A percentile compares a stretch with the other conserved stretches of the same genome.
Evolutionary conservation across 2,888 invertebrate genomes (phyloP).

Genomic region (Mongoloraphidia duomilia): DNA sequence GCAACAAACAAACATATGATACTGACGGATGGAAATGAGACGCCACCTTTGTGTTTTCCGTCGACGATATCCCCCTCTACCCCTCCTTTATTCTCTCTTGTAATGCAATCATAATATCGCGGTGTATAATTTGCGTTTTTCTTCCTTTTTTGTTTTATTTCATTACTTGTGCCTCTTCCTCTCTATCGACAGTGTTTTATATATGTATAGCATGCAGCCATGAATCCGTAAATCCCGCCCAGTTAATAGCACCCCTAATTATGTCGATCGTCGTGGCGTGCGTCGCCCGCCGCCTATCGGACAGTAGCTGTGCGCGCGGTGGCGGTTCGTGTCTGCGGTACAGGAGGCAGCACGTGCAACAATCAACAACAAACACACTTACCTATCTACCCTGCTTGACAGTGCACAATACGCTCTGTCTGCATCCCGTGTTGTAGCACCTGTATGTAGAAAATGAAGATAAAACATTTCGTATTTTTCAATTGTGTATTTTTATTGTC

Average conservation of each 20-base stretch:
- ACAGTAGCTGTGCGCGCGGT: neutral
- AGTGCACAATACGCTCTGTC: too few species aligned
- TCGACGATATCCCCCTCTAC: slow-evolving; percentile 19
- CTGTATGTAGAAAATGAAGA: too few species aligned
- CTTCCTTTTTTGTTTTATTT: slow-evolving; percentile 28
- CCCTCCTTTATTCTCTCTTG: neutral
- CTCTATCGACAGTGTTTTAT: slow-evolving; percentile 17
- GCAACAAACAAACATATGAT: slow-evolving; percentile 26
- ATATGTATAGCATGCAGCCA: slow-evolving; percentile 24
- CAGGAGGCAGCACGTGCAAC: slow-evolving; percentile 10
- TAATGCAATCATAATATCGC: slow-evolving; percentile 1
- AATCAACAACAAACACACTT: slow-evolving; percentile 4
- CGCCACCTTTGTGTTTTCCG: slow-evolving; percentile 24
- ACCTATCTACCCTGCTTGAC: neutral
- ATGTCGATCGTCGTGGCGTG: slow-evolving; percentile 12
- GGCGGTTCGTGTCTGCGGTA: slow-evolving; percentile 14
- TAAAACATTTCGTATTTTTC: too few species aligned
- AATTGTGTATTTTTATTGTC: too few species aligned
- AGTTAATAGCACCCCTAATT: slow-evolving; percentile 34
- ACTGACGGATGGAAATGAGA: slow-evolving; percentile 31
- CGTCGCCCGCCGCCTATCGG: neutral
- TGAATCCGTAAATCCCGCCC: slow-evolving; percentile 35
- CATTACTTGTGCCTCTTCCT: slow-evolving; percentile 23
- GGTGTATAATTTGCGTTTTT: slow-evolving; percentile 27
- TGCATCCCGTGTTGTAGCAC: too few species aligned